Conservation (phyloP, 2,888 invertebrate species). For the Callyntrura sp. region DNA sequence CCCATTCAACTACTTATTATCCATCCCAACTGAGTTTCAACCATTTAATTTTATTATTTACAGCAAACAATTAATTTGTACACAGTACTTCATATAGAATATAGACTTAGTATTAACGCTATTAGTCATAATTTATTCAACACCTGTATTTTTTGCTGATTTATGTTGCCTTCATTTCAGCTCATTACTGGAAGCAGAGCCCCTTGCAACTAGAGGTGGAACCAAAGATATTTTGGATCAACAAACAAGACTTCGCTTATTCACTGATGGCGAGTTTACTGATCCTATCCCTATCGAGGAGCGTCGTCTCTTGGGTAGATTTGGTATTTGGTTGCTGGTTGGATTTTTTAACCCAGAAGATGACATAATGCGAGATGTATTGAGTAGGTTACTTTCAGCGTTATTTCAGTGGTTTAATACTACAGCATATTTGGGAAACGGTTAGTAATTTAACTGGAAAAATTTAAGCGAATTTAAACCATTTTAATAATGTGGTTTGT, state of each 20-base stretch:
- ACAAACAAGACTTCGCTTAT: slow-evolving; percentile 82
- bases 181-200: slow-evolving; percentile 96
- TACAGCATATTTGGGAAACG: slow-evolving; percentile 98
- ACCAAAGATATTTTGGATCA: slow-evolving; percentile 81
- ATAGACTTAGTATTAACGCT: too few species aligned
- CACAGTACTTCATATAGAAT: too few species aligned
- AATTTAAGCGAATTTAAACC: not conserved
- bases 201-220: slow-evolving; percentile 87
- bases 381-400: slow-evolving; percentile 97
- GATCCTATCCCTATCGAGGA: slow-evolving; percentile 94
- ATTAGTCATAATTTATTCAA: too few species aligned
- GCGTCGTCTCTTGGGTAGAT: slow-evolving; percentile 94
- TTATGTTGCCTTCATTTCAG: too few species aligned
- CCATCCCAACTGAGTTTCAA: too few species aligned
- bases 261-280: slow-evolving; percentile 83
- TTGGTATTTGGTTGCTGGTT: slow-evolving; percentile 98
- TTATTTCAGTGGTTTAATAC: slow-evolving; percentile 99
- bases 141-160: too few species aligned
- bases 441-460: slow-evolving; percentile 84
- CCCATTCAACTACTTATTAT: too few species aligned
- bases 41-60: too few species aligned
- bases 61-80: too few species aligned
- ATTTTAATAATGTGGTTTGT: too few species aligned
- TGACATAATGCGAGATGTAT: slow-evolving; percentile 85
- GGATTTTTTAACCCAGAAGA: slow-evolving; percentile 89